Base-by-base conservation (phyloP, 2,888 invertebrate species). In the Eilema depressum region DNA sequence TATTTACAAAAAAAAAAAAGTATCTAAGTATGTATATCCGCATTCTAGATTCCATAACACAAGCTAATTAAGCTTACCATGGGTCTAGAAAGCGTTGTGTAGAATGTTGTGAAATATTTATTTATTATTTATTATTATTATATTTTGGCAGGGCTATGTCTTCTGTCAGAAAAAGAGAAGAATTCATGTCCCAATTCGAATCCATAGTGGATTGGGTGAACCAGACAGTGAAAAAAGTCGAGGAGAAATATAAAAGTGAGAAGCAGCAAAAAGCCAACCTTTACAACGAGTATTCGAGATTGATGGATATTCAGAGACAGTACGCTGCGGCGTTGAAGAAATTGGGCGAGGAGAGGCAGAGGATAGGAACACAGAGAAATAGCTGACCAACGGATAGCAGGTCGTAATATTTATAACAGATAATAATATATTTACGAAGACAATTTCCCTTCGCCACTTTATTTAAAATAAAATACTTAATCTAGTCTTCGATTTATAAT, bases 141-240 rank as follows among this genome's bases (percentile, higher is more conserved):
- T 28, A 23, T 57, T 63, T 7, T 78, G 85, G 87, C 86, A 98
- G 98, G 88, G 99, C 99, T 2, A 98, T 98, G 97, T 96, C 97
- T 62, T 97, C 98, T 14, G 93, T 96, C 8, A 96, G 97, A 77
- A 97, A 97, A 33, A 97, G 98, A 82, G 98, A 98, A 85, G 98
- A 99, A 87, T 99, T 99, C 89, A 96, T 99, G 86, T 96, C 97
- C 72, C 99, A 99, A 90, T 97, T 99, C 86, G 98, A 99, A 88
- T 96, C 97, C 23, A 99, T 99, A 86, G 97, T 98, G 3, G 98
- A 98, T 41, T 98, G 98, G 83, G 97, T 99, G n/a, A 97, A 97
- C 86, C 97, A 97, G 86, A 98, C 98, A 56, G 97, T 98, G 84
- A 94, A 95, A 53, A 98, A 98, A 94, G 97, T 98, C 70, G 95